phyloP scores from a whole-genome alignment of 1,140 invertebrate genomes.

The Leptinotarsa undecemlineata region DNA sequence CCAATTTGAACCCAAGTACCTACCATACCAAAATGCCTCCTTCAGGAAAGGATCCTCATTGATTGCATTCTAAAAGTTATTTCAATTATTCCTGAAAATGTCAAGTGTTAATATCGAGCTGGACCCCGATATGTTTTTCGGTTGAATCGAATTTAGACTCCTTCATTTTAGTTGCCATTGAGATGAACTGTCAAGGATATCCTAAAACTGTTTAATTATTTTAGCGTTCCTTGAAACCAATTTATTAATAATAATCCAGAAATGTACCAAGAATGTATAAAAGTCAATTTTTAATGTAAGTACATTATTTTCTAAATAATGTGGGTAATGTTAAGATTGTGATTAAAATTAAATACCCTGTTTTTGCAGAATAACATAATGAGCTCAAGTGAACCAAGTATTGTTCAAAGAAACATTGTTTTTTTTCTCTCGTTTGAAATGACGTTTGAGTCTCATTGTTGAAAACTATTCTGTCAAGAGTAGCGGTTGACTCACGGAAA shows the following conservation, averaged over 20 bases:
- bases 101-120: neutral
- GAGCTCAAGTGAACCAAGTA: too few relatives aligned
- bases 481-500: too few relatives aligned
- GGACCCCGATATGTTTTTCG: neutral
- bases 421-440: too few relatives aligned
- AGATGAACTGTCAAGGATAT: neutral
- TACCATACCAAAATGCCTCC: neutral
- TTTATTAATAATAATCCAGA: constrained; percentile 21
- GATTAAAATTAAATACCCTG: neutral
- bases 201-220: constrained; percentile 18
- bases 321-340: neutral
- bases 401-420: too few relatives aligned
- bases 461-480: too few relatives aligned
- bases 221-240: constrained; percentile 17
- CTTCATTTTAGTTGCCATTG: constrained; percentile 23
- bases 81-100: too few relatives aligned
- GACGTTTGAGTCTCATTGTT: too few relatives aligned
- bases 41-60: neutral
- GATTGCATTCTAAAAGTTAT: too few relatives aligned
- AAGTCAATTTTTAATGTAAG: constrained; percentile 24
- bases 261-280: constrained; percentile 19
- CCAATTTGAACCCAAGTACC: neutral
- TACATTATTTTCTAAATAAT: constrained; percentile 6
- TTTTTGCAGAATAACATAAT: neutral
- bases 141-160: constrained; percentile 25